Evolutionary conservation across 2,113 vertebrate genomes (phyloP), one percentile per base, ranked within the genome.

Genomic region (Syngnathus scovelli): DNA sequence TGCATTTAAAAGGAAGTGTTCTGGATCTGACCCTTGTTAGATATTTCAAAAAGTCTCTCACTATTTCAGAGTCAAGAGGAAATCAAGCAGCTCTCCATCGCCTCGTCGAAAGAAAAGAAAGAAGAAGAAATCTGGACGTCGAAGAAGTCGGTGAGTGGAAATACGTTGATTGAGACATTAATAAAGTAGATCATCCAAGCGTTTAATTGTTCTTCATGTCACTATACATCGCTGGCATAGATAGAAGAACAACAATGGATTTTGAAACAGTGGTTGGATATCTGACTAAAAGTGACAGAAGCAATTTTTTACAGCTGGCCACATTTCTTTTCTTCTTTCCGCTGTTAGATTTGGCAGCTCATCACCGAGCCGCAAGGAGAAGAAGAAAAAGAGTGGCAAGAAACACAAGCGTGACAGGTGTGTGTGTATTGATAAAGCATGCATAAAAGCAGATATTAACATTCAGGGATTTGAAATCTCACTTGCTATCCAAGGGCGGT

Each of bases 51-150:
- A 18, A 39, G 48, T 61, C 55, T 54, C 36, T 63, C 36, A 39
- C 33, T 56, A 54, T 75, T 70, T 78, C 70, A 91, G 91, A 82
- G 66, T 83, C 70, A 90, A 89, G 78, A 91, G 88, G 67, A 94
- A 92, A 87, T 95, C 93, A 0, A 98, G 95, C 92, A 98, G 94
- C 86, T 98, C 96, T 54, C 86, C 89, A 41, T 99, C 96, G 37
- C 96, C 96, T 54, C 94, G 93, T 3, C 94, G 94, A 68, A 98
- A 96, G 89, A 99, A 98, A 88, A 94, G 94, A 78, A 99, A 98
- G 92, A 99, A 98, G 88, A 99, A 99, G 92, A 99, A 96, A 93
- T 94, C 94, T 0, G 86, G 94, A 33, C 94, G 92, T 76, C 90
- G 93, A 73, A 92, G 93, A 78, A 98, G 91, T 81, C 94, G 95